phyloP scores from a whole-genome alignment of 2,113 vertebrate genomes.

The Leucosticte australis region DNA sequence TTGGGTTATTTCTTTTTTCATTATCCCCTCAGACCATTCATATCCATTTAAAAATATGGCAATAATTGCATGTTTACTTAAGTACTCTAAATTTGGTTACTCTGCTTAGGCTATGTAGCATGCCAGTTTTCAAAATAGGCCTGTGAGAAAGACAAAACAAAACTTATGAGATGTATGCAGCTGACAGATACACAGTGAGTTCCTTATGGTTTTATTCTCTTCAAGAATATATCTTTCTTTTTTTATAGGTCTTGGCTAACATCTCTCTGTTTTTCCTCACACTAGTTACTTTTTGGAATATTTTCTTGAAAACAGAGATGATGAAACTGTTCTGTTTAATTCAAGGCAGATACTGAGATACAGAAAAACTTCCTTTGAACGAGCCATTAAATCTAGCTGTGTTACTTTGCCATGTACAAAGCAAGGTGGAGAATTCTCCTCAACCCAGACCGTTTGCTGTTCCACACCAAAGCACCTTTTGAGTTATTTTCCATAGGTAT shows the following conservation, averaged over 20 bases:
- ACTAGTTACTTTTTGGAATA: constrained; percentile 35
- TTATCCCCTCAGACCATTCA: constrained; percentile 41
- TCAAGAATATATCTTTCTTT: constrained; percentile 45
- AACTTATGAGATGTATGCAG: constrained; percentile 2
- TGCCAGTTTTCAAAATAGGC: constrained; percentile 59
- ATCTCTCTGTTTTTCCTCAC: constrained; percentile 40
- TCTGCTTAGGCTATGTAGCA: constrained; percentile 52
- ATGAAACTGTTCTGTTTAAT: constrained; percentile 23
- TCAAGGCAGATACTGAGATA: constrained; percentile 54
- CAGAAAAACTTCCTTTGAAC: constrained; percentile 9
- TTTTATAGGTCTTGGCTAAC: constrained; percentile 62
- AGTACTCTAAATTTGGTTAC: constrained; percentile 48
- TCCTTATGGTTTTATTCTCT: constrained; percentile 29
- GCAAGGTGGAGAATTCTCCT: constrained; percentile 20
- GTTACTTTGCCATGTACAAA: constrained; percentile 9
- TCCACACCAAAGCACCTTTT: constrained; percentile 62
- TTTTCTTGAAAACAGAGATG: constrained; percentile 49
- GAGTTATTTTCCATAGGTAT: constrained; percentile 35
- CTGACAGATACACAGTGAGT: constrained; percentile 28
- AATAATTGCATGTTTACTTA: constrained; percentile 69
- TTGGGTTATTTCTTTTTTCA: constrained; percentile 28
- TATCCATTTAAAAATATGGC: constrained; percentile 45
- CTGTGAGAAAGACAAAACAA: constrained; percentile 33
- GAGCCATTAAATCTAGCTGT: constrained; percentile 29
- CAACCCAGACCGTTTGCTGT: constrained; percentile 37